These are phyloP conservation scores for Rhagonycha fulva DNA, from an alignment of 2,888 invertebrate genomes.

Conservation along the genomic window DNA sequence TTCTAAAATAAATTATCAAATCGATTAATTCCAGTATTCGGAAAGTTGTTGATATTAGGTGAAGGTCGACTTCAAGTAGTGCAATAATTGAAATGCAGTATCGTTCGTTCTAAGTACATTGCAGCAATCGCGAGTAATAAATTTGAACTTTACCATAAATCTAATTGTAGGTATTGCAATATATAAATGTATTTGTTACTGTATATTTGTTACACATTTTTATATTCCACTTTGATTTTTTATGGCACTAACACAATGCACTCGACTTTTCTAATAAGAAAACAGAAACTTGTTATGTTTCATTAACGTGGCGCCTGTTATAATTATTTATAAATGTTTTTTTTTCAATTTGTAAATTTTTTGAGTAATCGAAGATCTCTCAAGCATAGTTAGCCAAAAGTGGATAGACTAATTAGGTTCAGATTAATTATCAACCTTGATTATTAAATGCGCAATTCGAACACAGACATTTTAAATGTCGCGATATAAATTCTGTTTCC, in stretches of 20 bases:
- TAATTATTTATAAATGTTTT: not conserved
- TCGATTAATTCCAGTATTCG: not conserved
- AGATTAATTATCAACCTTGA: not conserved
- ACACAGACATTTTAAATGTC: not conserved
- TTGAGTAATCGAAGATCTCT: not conserved
- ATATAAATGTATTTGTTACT: not conserved
- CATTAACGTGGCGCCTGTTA: not conserved
- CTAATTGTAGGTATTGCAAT: not conserved
- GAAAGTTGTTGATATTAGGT: not conserved
- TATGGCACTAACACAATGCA: not conserved
- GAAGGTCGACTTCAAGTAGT: not conserved
- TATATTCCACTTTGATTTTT: not conserved
- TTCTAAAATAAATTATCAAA: not conserved
- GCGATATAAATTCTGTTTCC: not conserved
- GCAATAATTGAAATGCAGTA: not conserved
- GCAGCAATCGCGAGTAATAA: not conserved
- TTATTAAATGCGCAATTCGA: not conserved
- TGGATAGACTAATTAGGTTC: not conserved
- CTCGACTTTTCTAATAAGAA: not conserved
- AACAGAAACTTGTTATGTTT: not conserved
- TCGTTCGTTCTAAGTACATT: not conserved
- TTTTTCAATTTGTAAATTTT: not conserved
- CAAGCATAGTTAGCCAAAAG: not conserved
- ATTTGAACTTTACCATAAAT: not conserved
- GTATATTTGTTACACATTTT: not conserved